Evolutionary conservation across 37 sponge, comb jelly and placozoan genomes (phyloP).

Genomic region (Beroe ovata): DNA sequence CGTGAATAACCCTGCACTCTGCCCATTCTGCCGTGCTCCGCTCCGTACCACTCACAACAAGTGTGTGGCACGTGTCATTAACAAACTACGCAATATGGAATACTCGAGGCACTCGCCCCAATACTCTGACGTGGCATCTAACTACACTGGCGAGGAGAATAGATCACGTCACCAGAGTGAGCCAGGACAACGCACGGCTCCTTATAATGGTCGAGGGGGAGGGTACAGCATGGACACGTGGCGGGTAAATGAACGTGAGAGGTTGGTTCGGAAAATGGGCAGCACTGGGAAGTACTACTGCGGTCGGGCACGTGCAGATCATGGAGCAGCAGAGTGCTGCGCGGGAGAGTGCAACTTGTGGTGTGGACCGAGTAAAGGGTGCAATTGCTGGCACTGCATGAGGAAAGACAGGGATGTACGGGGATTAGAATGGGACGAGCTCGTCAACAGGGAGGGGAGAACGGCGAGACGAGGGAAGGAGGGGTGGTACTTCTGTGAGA

Average conservation of each 20-base stretch:
- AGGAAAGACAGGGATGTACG: not conserved
- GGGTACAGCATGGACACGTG: not conserved
- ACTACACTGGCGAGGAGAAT: not conserved
- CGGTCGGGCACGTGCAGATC: not conserved
- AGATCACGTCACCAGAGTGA: not conserved
- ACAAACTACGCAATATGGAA: not conserved
- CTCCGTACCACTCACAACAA: constrained; percentile 4
- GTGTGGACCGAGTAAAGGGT: constrained; percentile 9
- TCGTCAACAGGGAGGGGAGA: constrained; percentile 18
- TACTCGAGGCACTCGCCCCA: too few species aligned
- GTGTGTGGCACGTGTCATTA: not conserved
- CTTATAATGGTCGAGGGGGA: not conserved
- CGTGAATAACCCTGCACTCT: too few species aligned
- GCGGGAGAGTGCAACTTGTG: not conserved
- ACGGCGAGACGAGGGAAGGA: not conserved
- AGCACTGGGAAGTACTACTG: constrained; percentile 34
- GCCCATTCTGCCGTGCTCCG: constrained; percentile 1
- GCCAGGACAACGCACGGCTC: not conserved
- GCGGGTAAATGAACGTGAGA: not conserved
- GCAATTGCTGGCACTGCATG: constrained; percentile 7
- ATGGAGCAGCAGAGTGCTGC: not conserved
- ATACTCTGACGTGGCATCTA: not conserved
- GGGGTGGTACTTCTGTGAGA: constrained; percentile 1
- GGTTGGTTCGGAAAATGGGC: not conserved
- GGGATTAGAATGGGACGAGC: not conserved